phyloP scores from a whole-genome alignment of 2,113 vertebrate genomes.

The Thalassarche chlororhynchos region DNA sequence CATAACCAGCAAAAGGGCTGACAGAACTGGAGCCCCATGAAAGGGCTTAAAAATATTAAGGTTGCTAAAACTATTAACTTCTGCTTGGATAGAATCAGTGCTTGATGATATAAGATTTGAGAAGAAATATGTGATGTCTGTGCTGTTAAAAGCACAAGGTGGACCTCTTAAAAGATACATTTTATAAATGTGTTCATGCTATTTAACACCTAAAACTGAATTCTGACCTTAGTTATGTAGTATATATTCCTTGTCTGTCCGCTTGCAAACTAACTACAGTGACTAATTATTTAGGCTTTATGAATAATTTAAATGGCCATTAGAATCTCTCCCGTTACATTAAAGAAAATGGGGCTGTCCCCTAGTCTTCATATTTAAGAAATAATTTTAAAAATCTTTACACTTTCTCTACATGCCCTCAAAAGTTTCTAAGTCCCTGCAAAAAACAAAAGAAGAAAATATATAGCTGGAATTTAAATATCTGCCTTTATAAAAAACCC shows the following conservation, averaged over 20 bases:
- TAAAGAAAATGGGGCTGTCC: background rate
- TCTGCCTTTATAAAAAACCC: background rate
- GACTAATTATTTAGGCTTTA: background rate
- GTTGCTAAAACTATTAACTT: background rate
- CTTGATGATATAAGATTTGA: background rate
- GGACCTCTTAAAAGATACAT: background rate
- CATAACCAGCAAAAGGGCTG: background rate
- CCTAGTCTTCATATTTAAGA: background rate
- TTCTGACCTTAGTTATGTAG: background rate
- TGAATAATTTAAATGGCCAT: background rate
- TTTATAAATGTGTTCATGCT: background rate
- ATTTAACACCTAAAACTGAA: background rate
- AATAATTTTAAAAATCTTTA: background rate
- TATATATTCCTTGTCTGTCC: background rate
- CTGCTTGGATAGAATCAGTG: background rate
- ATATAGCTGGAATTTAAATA: background rate
- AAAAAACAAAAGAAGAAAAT: background rate
- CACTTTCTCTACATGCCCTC: background rate
- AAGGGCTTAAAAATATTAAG: background rate
- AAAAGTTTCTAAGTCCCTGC: background rate
- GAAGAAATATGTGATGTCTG: background rate
- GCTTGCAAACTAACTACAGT: background rate
- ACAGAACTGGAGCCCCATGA: background rate
- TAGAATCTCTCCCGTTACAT: background rate
- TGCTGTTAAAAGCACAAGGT: background rate